Percentiles rank a stretch among this genome's conserved stretches.
These are phyloP conservation scores for Squalus acanthias DNA, from an alignment of 2,797 vertebrate species.

Conservation along the genomic window DNA sequence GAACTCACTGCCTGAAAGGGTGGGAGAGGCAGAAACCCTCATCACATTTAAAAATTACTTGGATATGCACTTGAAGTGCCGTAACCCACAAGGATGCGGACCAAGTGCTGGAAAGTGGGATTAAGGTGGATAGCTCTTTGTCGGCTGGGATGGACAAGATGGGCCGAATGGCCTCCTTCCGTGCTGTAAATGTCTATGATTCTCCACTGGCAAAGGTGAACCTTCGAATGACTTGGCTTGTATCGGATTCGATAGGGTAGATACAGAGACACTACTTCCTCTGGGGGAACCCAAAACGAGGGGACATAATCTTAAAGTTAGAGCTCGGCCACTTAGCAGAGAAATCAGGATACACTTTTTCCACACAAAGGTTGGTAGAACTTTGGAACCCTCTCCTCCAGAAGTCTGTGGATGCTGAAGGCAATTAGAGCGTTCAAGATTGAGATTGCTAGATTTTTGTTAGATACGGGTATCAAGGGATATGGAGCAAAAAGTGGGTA, in stretches of 20 bases:
- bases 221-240: too few species aligned
- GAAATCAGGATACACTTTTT: background rate
- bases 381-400: background rate
- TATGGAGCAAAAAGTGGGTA: background rate
- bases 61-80: too few species aligned
- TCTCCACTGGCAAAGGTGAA: background rate
- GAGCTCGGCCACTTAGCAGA: background rate
- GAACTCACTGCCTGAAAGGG: too few species aligned
- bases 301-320: background rate
- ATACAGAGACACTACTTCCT: background rate
- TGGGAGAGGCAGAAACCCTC: too few species aligned
- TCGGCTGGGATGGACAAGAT: too few species aligned
- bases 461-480: background rate
- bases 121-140: too few species aligned
- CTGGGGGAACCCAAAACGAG: background rate
- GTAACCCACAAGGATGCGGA: too few species aligned
- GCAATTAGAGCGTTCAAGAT: background rate
- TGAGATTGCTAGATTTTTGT: too few species aligned
- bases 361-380: background rate
- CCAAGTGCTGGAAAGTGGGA: too few species aligned
- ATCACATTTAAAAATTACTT: too few species aligned
- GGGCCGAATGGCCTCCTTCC: too few species aligned
- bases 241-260: background rate
- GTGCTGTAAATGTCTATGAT: too few species aligned
- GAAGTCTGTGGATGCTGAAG: background rate